Conservation (phyloP, 2,797 vertebrate species). For the Crax fasciolata region DNA sequence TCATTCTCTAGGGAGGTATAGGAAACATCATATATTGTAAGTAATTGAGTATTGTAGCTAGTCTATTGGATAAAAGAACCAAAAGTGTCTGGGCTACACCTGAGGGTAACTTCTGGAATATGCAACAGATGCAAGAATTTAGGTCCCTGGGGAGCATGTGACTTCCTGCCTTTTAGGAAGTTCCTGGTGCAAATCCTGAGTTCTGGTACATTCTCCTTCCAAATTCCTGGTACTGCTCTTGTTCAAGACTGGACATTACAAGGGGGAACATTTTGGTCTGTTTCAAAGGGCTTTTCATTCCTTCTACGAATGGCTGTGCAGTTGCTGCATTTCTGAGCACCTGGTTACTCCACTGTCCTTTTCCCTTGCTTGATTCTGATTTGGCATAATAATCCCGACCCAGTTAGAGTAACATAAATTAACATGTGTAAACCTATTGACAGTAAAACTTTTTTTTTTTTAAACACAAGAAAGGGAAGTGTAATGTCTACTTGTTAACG, state of each 20-base stretch:
- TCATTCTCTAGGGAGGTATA: accelerated
- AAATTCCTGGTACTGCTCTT: neutral
- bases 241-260: neutral
- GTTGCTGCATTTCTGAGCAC: neutral
- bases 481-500: accelerated
- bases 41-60: neutral
- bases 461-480: neutral
- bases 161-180: neutral
- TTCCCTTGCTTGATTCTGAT: neutral
- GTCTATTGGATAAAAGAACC: neutral
- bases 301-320: neutral
- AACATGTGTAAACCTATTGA: neutral
- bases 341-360: neutral
- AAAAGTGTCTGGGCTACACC: neutral
- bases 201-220: neutral
- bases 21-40: accelerated
- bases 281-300: neutral
- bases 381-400: neutral
- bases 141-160: too few species aligned
- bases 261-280: neutral
- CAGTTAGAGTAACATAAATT: neutral
- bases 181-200: neutral
- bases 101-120: neutral
- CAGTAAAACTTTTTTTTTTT: neutral
- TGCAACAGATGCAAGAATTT: neutral